Conservation (phyloP, 2,113 vertebrate genomes). For the Saiga tatarica region DNA sequence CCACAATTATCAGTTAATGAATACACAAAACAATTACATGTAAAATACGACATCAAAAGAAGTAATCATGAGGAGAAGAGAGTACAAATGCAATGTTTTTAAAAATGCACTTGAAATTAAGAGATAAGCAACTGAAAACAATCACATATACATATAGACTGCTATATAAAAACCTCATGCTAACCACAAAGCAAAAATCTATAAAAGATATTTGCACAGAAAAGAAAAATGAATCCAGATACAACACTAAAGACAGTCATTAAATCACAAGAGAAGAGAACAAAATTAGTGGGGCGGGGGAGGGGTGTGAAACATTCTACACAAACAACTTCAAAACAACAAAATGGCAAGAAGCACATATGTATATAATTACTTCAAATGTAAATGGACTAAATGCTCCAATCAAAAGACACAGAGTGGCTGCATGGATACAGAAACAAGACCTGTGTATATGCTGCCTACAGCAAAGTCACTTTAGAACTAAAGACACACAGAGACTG, state of each 20-base stretch:
- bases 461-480: no score
- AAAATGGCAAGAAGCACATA: neutral
- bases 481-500: neutral
- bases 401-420: neutral
- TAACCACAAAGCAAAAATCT: neutral
- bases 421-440: neutral
- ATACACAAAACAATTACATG: neutral
- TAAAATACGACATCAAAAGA: neutral
- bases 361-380: neutral
- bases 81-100: neutral
- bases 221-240: neutral
- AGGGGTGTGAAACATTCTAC: neutral
- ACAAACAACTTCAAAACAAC: neutral
- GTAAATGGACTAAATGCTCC: neutral
- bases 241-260: neutral
- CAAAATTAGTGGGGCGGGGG: fast-evolving
- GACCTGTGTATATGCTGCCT: no score
- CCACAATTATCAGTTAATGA: neutral
- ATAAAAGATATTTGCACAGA: fast-evolving
- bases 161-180: neutral
- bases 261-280: neutral
- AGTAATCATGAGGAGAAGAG: neutral
- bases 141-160: neutral
- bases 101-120: neutral
- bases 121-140: neutral